Evolutionary conservation across 2,113 vertebrate genomes (phyloP).

Genomic region (Sylvietta virens): DNA sequence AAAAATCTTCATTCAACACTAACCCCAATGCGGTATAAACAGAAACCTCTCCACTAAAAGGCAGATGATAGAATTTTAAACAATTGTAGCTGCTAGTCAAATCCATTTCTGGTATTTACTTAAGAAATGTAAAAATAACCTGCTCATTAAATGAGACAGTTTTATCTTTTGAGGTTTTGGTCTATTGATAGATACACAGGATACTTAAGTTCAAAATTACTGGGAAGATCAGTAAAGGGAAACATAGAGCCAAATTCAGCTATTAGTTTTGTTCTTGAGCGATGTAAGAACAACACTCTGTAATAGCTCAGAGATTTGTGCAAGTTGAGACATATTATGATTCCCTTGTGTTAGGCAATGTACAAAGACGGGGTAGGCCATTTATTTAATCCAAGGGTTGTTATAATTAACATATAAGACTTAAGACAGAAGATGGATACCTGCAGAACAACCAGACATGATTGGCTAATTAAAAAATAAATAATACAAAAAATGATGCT

Average conservation of each 20-base stretch:
- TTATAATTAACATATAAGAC: background rate
- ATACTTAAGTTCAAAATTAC: background rate
- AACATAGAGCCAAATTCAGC: background rate
- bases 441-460: background rate
- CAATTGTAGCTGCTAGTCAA: conserved; percentile 7
- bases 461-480: background rate
- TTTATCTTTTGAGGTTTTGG: background rate
- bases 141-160: background rate
- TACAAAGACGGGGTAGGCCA: background rate
- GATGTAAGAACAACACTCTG: background rate
- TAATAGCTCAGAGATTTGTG: background rate
- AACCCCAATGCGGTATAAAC: background rate
- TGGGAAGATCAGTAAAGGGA: background rate
- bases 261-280: background rate
- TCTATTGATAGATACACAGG: background rate
- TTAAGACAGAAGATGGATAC: background rate
- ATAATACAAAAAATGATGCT: background rate
- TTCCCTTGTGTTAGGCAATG: background rate
- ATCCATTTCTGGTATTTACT: conserved; percentile 19
- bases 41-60: conserved; percentile 8
- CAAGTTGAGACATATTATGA: background rate
- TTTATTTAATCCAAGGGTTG: background rate
- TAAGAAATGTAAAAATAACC: background rate
- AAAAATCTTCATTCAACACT: conserved; percentile 26
- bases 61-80: conserved; percentile 15